Conservation (phyloP, 2,797 vertebrate genomes). For the Lerista edwardsae region DNA sequence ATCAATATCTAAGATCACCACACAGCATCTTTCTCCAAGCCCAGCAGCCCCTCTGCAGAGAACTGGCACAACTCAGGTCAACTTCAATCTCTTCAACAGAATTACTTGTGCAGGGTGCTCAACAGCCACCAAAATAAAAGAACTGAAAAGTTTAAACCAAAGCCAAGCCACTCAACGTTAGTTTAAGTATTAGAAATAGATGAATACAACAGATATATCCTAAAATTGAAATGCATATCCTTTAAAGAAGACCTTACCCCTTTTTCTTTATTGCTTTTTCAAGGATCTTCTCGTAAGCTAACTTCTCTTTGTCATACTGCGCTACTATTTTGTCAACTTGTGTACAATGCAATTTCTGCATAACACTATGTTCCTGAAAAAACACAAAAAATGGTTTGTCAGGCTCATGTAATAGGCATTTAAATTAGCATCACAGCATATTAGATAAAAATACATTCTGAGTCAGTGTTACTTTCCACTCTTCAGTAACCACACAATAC, state of each 20-base stretch:
- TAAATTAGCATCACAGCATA: not conserved
- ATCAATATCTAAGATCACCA: too few species aligned
- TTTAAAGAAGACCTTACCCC: constrained; percentile 80
- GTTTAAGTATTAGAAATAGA: not conserved
- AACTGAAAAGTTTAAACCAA: not conserved
- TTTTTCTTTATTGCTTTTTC: constrained; percentile 98
- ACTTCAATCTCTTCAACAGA: not conserved
- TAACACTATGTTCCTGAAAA: constrained; percentile 89
- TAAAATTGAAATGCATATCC: not conserved
- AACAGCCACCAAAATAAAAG: not conserved
- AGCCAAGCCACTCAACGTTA: not conserved
- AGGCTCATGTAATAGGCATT: constrained; percentile 27
- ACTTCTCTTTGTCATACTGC: constrained; percentile 94
- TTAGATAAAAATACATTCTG: not conserved
- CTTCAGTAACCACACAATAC: too few species aligned
- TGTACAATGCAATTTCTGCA: constrained; percentile 95
- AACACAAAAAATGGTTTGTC: constrained; percentile 43
- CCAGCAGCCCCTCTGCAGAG: not conserved
- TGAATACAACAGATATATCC: not conserved
- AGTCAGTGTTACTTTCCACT: not conserved
- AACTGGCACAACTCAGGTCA: not conserved
- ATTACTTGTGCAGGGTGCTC: not conserved
- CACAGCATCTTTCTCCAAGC: not conserved
- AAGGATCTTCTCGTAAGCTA: constrained; percentile 88
- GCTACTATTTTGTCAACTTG: constrained; percentile 97